Evolutionary conservation across 92 coral and sea anemone species (phyloP).

Genomic region (Muricea muricata): DNA sequence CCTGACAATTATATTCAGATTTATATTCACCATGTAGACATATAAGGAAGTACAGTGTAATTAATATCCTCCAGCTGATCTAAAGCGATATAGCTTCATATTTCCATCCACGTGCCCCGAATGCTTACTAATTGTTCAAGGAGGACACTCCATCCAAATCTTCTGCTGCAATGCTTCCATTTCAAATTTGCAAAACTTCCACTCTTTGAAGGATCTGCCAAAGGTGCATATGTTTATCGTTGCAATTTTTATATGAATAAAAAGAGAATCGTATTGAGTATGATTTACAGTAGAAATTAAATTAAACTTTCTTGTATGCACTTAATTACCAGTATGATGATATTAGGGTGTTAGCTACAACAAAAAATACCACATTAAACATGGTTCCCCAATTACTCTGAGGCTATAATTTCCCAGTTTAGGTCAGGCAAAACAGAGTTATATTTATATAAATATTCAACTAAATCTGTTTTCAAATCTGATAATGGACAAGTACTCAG

Average conservation of each 20-base stretch:
- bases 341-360: too few species aligned
- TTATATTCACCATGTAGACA: neutral
- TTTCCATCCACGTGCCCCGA: conserved; percentile 65
- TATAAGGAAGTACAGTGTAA: neutral
- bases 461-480: too few species aligned
- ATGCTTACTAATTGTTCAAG: conserved; percentile 42
- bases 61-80: conserved; percentile 44
- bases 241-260: conserved; percentile 27
- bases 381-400: too few species aligned
- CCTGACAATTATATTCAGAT: too few species aligned
- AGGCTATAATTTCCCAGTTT: too few species aligned
- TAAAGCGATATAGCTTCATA: conserved; percentile 64
- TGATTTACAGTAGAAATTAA: too few species aligned
- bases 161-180: conserved; percentile 34
- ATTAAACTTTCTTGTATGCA: too few species aligned
- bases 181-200: conserved; percentile 61
- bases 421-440: too few species aligned
- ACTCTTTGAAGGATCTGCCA: conserved; percentile 51
- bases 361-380: too few species aligned
- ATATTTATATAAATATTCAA: too few species aligned
- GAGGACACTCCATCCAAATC: conserved; percentile 65
- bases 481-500: too few species aligned
- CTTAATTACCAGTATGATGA: too few species aligned
- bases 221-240: conserved; percentile 53
- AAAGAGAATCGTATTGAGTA: neutral